These are phyloP conservation scores for Lasioglossum albipes DNA, from an alignment of 1,140 invertebrate species.

Conservation along the genomic window DNA sequence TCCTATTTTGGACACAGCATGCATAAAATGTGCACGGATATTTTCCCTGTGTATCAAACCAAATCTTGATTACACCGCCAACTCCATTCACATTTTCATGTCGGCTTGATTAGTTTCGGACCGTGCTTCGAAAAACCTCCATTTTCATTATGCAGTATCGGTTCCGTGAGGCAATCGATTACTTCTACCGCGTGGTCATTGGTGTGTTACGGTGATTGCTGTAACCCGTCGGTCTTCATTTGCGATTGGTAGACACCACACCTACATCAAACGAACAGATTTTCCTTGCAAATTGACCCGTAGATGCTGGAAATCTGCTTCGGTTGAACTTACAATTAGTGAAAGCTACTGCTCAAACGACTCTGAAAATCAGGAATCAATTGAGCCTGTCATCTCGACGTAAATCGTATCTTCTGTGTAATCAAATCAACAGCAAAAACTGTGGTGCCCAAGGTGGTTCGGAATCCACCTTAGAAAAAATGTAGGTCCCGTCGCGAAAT, in stretches of 20 bases:
- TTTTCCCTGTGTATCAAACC: not conserved
- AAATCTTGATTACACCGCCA: not conserved
- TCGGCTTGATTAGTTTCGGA: not conserved
- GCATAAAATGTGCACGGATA: no score
- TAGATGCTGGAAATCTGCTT: not conserved
- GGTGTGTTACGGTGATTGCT: constrained; percentile 3
- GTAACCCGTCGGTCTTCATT: constrained; percentile 13
- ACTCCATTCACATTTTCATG: not conserved
- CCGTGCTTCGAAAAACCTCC: constrained; percentile 4
- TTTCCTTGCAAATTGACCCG: not conserved
- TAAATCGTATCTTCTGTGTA: no score
- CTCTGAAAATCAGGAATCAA: no score
- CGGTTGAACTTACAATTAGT: not conserved
- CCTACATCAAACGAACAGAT: not conserved
- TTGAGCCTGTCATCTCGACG: no score
- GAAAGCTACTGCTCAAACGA: no score
- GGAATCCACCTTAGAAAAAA: no score
- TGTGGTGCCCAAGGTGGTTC: no score
- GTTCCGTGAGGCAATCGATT: constrained; percentile 5
- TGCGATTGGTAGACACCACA: not conserved
- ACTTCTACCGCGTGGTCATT: constrained; percentile 6
- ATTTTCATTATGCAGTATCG: not conserved
- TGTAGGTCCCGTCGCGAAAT: no score
- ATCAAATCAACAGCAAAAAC: no score
- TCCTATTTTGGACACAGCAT: no score